These are phyloP conservation scores for Rhopalosiphum nymphaeae DNA, from an alignment of 2,888 invertebrate species.

Conservation along the genomic window DNA sequence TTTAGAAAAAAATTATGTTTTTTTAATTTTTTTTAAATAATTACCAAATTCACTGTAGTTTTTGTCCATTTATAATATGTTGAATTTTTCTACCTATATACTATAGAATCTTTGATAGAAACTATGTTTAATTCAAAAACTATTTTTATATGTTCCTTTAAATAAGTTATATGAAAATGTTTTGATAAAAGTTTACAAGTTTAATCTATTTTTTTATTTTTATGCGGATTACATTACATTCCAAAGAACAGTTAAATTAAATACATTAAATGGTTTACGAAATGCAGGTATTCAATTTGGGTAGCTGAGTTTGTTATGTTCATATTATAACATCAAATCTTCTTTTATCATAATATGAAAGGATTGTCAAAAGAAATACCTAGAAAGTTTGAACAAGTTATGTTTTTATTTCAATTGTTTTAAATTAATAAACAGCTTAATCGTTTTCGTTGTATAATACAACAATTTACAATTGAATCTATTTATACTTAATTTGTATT, in stretches of 20 bases:
- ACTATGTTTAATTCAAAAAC: not conserved
- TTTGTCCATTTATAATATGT: not conserved
- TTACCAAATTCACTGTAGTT: not conserved
- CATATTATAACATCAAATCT: not conserved
- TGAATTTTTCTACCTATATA: not conserved
- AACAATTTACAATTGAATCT: not conserved
- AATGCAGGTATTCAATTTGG: not conserved
- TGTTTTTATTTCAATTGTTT: not conserved
- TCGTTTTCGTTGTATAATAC: not conserved
- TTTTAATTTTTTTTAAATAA: not conserved
- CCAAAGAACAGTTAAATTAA: not conserved
- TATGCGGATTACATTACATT: not conserved
- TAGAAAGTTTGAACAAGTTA: not conserved
- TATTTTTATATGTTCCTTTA: not conserved
- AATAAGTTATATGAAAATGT: not conserved
- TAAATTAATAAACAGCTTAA: not conserved
- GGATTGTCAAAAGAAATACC: not conserved
- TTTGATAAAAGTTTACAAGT: constrained; percentile 1
- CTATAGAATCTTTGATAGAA: not conserved
- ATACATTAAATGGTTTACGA: not conserved
- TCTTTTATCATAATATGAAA: not conserved
- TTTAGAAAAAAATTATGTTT: not conserved
- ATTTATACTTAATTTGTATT: not conserved
- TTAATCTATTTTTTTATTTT: not conserved
- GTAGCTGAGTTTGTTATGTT: not conserved